These are phyloP conservation scores for Orientallactaga sibirica DNA, from an alignment of 2,797 vertebrate species.

Conservation along the genomic window DNA sequence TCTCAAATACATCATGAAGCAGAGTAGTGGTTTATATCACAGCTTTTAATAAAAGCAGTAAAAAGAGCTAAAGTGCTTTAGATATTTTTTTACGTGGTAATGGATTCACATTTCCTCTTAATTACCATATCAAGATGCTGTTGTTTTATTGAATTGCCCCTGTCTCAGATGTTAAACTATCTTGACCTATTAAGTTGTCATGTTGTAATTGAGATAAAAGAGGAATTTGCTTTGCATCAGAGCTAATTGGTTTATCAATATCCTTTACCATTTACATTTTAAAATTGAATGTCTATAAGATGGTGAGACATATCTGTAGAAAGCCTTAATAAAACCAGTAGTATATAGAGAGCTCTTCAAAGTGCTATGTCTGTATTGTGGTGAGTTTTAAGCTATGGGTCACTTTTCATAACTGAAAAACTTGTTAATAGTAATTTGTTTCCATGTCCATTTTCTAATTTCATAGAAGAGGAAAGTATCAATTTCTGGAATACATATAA, in stretches of 20 bases:
- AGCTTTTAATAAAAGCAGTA: slow-evolving; percentile 80
- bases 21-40: slow-evolving; percentile 51
- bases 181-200: slow-evolving; percentile 93
- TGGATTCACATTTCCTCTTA: slow-evolving; percentile 91
- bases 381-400: slow-evolving; percentile 77
- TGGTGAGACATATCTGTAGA: slow-evolving; percentile 85
- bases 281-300: slow-evolving; percentile 89
- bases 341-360: slow-evolving; percentile 74
- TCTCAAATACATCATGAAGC: slow-evolving; percentile 43
- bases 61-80: slow-evolving; percentile 81
- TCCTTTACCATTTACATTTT: slow-evolving; percentile 91
- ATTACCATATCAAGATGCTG: slow-evolving; percentile 92
- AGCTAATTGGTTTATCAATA: slow-evolving; percentile 94
- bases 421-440: slow-evolving; percentile 73
- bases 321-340: slow-evolving; percentile 85
- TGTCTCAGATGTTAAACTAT: slow-evolving; percentile 93
- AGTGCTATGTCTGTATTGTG: slow-evolving; percentile 70
- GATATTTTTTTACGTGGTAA: slow-evolving; percentile 86
- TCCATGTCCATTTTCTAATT: slow-evolving; percentile 65
- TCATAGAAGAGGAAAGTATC: slow-evolving; percentile 70
- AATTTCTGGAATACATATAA: slow-evolving; percentile 63
- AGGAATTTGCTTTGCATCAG: slow-evolving; percentile 93
- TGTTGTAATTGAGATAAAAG: slow-evolving; percentile 93
- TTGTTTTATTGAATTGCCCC: slow-evolving; percentile 92
- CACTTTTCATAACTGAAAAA: slow-evolving; percentile 79